Base-by-base conservation (phyloP, 2,888 invertebrate species). In the Cephus pulcher region DNA sequence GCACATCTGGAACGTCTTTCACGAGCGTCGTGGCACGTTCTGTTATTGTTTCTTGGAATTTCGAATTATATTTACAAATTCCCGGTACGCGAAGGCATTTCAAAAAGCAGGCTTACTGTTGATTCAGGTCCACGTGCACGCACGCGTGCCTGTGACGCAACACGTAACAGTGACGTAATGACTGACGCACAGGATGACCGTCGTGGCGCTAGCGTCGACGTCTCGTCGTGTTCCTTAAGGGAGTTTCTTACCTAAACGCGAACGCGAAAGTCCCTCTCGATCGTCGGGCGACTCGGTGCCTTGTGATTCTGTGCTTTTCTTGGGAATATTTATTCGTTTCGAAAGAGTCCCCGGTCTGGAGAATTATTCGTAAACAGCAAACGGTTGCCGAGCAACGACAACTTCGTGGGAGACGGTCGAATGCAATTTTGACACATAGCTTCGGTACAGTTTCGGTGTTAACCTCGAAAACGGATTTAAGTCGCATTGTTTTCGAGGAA, bases 181-280 rank as follows among this genome's bases (percentile, higher is more conserved):
- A 9, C 70, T 34, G 23, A 34, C 11, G 35, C 15, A n/a, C 32
- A 23, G 34, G 11, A 11, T 30, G 80, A 80, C 71, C 33, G 33
- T 71, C 33, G 83, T 40, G 81, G 85, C 84, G 84, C 84, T 82
- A 81, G 84, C 84, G 84, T 85, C 84, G 80, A 80, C 84, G 75
- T 80, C 79, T 79, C 78, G 68, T 32, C 71, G 71, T 32, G 12
- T 71, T 71, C 71, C 32, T 71, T 71, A 34, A 71, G 71, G 33
- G 32, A 71, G 71, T 6, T 74, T 80, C 56, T 69, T 34, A 4
- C 32, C 74, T 69, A 34, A 34, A 70, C 73, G 56, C 37, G 56
- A 34, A 2, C 56, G 56, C 56, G 23, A 56, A 6, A 23, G 56
- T 56, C 2, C 23, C 6, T 4, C 1, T 23, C 15, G 23, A 9